Percentiles rank a stretch among this genome's conserved stretches.
phyloP scores from a whole-genome alignment of 2,113 vertebrate species.

The Synodontis membranacea region DNA sequence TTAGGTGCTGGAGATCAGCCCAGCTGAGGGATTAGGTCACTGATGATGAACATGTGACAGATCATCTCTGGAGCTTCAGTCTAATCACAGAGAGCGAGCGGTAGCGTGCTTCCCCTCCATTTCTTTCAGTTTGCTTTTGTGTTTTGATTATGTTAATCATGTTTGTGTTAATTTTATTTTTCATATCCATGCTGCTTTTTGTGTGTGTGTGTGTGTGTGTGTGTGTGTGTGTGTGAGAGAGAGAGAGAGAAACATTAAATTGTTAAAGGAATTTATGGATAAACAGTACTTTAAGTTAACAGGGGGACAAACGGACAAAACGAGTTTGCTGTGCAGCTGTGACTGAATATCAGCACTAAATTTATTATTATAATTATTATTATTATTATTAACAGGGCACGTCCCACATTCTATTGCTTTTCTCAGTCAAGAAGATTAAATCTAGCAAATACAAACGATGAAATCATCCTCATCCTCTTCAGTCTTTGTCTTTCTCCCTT shows the following conservation, averaged over 20 bases:
- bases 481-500: not conserved
- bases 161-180: conserved; percentile 49
- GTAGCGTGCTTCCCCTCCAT: conserved; percentile 5
- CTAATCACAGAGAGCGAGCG: not conserved
- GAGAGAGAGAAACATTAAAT: too few species aligned
- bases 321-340: not conserved
- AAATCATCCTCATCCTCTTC: not conserved
- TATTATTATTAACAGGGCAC: conserved; percentile 2
- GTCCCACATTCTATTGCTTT: not conserved
- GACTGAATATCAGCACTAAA: not conserved
- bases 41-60: not conserved
- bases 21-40: not conserved
- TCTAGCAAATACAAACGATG: not conserved
- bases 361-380: not conserved
- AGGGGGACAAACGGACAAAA: not conserved
- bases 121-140: not conserved
- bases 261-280: not conserved
- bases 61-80: not conserved
- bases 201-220: not conserved
- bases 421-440: not conserved
- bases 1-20: not conserved
- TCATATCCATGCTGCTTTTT: conserved; percentile 27
- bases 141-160: conserved; percentile 13
- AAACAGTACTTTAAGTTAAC: not conserved
- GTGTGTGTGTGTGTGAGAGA: not conserved